Percentiles rank a stretch among this genome's conserved stretches.
Evolutionary conservation across 2,888 invertebrate genomes (phyloP).

Genomic region (Barypeithes pellucidus): DNA sequence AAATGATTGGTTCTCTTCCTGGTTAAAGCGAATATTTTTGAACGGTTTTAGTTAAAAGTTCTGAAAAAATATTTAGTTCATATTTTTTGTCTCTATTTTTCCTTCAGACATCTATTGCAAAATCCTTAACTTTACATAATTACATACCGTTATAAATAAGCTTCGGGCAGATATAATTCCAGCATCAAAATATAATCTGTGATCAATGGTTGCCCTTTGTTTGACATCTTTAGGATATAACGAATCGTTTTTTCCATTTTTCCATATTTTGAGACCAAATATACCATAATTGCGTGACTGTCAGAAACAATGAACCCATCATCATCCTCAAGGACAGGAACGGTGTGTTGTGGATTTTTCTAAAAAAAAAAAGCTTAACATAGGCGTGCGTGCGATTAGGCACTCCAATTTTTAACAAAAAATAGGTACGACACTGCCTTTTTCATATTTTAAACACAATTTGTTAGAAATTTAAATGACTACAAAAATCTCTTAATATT

Average conservation of each 20-base stretch:
- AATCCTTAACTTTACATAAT: not conserved
- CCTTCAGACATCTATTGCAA: too few relatives aligned
- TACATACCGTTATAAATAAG: conserved; percentile 23
- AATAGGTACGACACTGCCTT: too few relatives aligned
- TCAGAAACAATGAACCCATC: conserved; percentile 71
- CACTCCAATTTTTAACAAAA: too few relatives aligned
- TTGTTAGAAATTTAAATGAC: too few relatives aligned
- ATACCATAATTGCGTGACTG: conserved; percentile 73
- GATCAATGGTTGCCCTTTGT: conserved; percentile 72
- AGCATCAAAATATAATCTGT: conserved; percentile 73
- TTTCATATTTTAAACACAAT: too few relatives aligned
- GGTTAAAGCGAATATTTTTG: too few relatives aligned
- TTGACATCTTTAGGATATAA: conserved; percentile 74
- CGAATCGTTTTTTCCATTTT: conserved; percentile 70
- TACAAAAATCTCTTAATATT: too few relatives aligned
- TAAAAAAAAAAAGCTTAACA: conserved; percentile 65
- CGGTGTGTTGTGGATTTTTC: conserved; percentile 74
- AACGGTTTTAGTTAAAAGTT: too few relatives aligned
- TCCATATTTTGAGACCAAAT: conserved; percentile 73
- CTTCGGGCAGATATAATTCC: conserved; percentile 70
- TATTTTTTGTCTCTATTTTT: too few relatives aligned
- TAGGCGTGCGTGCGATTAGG: too few relatives aligned
- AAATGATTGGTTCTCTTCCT: too few relatives aligned
- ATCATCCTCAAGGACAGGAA: conserved; percentile 74
- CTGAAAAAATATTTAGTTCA: too few relatives aligned